phyloP scores from a whole-genome alignment of 2,888 invertebrate genomes.

The Dusona sp. region DNA sequence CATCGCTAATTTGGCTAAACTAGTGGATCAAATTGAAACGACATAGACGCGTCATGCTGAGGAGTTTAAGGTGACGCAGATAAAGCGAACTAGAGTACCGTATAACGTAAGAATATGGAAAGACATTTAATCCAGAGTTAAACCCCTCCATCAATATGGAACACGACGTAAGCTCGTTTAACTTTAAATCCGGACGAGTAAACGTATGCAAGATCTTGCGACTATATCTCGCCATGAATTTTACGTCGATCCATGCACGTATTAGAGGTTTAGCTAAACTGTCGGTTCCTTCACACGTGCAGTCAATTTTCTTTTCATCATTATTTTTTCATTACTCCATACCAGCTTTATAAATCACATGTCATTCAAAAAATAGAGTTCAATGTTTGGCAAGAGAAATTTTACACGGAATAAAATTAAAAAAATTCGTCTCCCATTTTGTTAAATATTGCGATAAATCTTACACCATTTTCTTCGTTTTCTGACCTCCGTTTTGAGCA shows the following conservation, averaged over 20 bases:
- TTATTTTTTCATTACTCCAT: background rate
- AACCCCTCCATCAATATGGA: conserved; percentile 58
- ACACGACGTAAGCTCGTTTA: conserved; percentile 55
- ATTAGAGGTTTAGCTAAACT: conserved; percentile 6
- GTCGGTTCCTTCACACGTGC: background rate
- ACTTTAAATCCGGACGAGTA: conserved; percentile 35
- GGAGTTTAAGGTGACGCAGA: conserved; percentile 2
- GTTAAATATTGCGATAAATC: background rate
- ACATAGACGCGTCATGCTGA: background rate
- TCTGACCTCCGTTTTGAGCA: background rate
- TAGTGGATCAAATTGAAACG: conserved; percentile 9
- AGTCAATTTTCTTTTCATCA: background rate
- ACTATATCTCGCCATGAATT: conserved; percentile 38
- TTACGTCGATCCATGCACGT: conserved; percentile 34
- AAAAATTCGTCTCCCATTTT: background rate
- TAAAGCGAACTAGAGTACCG: conserved; percentile 11
- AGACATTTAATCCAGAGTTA: conserved; percentile 34
- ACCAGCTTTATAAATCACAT: background rate
- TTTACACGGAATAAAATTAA: background rate
- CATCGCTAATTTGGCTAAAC: background rate
- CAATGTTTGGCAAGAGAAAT: background rate
- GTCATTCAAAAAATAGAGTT: too few species aligned
- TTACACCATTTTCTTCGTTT: background rate
- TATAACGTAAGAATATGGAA: conserved; percentile 31
- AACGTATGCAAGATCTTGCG: conserved; percentile 15